Percentiles rank a stretch among this genome's conserved stretches.
These are phyloP conservation scores for Galleria mellonella DNA, from an alignment of 1,140 invertebrate species.

Conservation along the genomic window DNA sequence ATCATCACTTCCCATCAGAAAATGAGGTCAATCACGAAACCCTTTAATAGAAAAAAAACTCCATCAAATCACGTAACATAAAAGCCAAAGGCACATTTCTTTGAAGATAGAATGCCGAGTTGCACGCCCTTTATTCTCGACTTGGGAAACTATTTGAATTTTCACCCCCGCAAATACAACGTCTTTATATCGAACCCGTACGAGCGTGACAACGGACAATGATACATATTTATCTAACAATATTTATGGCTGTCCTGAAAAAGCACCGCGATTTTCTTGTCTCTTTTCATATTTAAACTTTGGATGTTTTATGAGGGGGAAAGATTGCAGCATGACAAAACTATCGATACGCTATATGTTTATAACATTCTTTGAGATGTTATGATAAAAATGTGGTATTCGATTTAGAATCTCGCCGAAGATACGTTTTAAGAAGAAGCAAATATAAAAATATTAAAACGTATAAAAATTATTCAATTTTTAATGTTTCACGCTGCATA, in stretches of 20 bases:
- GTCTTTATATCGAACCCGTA: conserved; percentile 13
- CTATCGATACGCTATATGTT: conserved; percentile 13
- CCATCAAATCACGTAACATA: conserved; percentile 14
- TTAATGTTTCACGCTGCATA: too few relatives aligned
- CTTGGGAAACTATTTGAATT: conserved; percentile 47
- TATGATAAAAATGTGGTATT: neutral
- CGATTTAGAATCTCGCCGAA: neutral
- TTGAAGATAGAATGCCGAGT: conserved; percentile 20
- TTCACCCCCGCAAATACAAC: conserved; percentile 11
- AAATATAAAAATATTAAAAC: neutral
- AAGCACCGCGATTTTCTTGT: conserved; percentile 46
- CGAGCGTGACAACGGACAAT: conserved; percentile 48
- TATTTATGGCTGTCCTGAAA: conserved; percentile 59
- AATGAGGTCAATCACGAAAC: too few relatives aligned
- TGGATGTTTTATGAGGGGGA: conserved; percentile 41
- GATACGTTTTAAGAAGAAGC: neutral
- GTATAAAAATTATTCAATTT: neutral
- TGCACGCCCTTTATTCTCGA: conserved; percentile 16
- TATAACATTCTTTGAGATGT: conserved; percentile 1
- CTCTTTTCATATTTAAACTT: conserved; percentile 66
- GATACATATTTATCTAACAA: conserved; percentile 68
- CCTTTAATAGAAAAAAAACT: too few relatives aligned
- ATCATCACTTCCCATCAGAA: too few relatives aligned
- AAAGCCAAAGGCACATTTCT: conserved; percentile 22
- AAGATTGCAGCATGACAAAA: conserved; percentile 32